Percentiles rank a stretch among this genome's conserved stretches.
Conservation (phyloP, 2,888 invertebrate genomes). For the Plagodis pulveraria region DNA sequence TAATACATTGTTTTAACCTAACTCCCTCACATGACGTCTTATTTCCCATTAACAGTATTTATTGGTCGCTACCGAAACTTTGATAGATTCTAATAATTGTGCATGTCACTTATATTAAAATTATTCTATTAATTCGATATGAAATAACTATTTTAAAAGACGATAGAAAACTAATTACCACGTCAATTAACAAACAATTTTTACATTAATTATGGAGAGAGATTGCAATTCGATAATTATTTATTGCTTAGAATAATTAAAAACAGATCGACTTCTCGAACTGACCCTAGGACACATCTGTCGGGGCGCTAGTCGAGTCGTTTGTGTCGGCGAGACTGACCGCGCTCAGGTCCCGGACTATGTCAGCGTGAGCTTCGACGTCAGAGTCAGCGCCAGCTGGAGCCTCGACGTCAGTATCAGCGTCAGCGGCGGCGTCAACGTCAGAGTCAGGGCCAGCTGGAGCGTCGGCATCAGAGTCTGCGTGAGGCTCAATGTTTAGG, state of each 20-base stretch:
- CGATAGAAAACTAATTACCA: slow-evolving; percentile 13
- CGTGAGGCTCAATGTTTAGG: background rate
- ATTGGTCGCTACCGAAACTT: background rate
- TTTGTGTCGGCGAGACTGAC: background rate
- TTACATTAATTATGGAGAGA: slow-evolving; percentile 5
- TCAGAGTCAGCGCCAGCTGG: background rate
- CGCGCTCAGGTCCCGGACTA: background rate
- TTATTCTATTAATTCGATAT: slow-evolving; percentile 5
- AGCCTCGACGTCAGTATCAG: background rate
- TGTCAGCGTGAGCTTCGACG: background rate
- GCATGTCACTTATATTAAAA: slow-evolving; percentile 5
- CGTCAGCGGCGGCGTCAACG: background rate
- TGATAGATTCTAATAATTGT: slow-evolving; percentile 4
- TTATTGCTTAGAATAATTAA: slow-evolving; percentile 8
- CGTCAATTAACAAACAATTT: slow-evolving; percentile 15
- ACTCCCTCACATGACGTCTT: slow-evolving; percentile 10
- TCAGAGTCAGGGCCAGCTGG: too few relatives aligned
- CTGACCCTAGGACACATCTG: background rate
- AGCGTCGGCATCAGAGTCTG: background rate
- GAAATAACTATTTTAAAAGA: slow-evolving; percentile 10
- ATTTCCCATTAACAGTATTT: slow-evolving; percentile 1
- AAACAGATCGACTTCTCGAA: background rate
- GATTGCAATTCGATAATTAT: slow-evolving; percentile 13
- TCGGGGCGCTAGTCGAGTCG: background rate
- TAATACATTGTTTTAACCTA: slow-evolving; percentile 11